These are phyloP conservation scores for Mirza zaza DNA, from an alignment of 2,113 vertebrate genomes.

Conservation along the genomic window DNA sequence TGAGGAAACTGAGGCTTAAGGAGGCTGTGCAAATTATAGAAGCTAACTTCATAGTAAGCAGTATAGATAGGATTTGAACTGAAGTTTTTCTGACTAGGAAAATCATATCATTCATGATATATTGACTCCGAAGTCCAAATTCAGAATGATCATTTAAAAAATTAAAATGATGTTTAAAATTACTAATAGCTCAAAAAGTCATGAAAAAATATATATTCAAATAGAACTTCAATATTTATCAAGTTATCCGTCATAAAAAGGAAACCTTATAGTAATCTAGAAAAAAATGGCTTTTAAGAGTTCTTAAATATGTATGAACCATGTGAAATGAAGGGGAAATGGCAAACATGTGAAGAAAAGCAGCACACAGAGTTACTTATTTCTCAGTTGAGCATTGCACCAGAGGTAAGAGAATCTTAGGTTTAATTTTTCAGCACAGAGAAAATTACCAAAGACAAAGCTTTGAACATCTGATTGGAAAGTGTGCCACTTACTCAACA, in stretches of 20 bases:
- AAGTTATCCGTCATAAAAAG: not conserved
- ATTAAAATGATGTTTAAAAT: constrained; percentile 14
- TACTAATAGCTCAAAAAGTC: not conserved
- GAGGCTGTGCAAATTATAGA: not conserved
- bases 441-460: not conserved
- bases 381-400: not conserved
- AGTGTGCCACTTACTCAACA: not conserved
- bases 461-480: constrained; percentile 25
- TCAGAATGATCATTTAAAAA: not conserved
- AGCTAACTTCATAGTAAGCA: not conserved
- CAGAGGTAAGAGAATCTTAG: not conserved
- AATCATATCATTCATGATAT: not conserved
- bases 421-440: constrained; percentile 11
- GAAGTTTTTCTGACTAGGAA: not conserved
- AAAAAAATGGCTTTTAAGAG: not conserved
- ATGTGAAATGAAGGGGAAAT: not conserved
- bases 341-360: not conserved
- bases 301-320: not conserved
- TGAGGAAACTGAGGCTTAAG: not conserved
- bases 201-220: not conserved
- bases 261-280: not conserved
- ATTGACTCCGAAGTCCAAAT: not conserved
- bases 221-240: constrained; percentile 27
- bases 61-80: not conserved
- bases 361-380: not conserved